Evolutionary conservation across 2,113 vertebrate species (phyloP), one percentile per base, ranked within the genome.

Genomic region (Rhabdomys dilectus): DNA sequence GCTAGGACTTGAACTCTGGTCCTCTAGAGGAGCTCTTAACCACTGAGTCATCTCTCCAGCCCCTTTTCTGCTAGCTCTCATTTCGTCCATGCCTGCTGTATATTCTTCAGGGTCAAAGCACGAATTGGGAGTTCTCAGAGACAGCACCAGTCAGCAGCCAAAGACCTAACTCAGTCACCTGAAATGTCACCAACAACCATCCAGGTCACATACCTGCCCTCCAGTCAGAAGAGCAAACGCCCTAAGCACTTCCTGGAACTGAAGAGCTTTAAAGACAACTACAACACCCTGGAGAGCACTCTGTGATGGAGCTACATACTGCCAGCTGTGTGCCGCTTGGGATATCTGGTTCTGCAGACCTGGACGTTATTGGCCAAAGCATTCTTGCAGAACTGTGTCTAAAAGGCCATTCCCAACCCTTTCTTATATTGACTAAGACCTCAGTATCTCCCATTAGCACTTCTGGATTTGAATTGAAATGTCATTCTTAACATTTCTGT

Each of bases 241-340:
- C 99, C 99, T 98, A 99, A 99, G 95, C 99, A 99, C 98, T 99
- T 99, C 96, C 98, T 99, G 78, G 99, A 99, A 98, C 98, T 99
- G 94, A 99, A 99, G 98, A 99, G 99, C 98, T 99, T 99, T 96
- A 99, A 99, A 98, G 99, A 99, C 98, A 99, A 99, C 98, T 99
- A 99, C 98, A 99, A 99, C 98, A 99, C 99, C 0, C 96, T 99
- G 98, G 99, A 99, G 97, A 99, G 99, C 94, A 99, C 99, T 5
- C 98, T 99, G 98, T 99, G 98, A 99, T 21, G 24, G 36, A 19
- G 45, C 89, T 48, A 36, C 62, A 70, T 39, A 80, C 68, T 53
- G 51, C 86, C 51, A 48, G 29, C 78, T 0, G 1, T 58, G 62
- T 3, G 3, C 16, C 66, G 24, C 45, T 87, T 26, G 5, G 34